Conservation (phyloP, 2,113 vertebrate genomes). For the Leucoraja erinaceus region DNA sequence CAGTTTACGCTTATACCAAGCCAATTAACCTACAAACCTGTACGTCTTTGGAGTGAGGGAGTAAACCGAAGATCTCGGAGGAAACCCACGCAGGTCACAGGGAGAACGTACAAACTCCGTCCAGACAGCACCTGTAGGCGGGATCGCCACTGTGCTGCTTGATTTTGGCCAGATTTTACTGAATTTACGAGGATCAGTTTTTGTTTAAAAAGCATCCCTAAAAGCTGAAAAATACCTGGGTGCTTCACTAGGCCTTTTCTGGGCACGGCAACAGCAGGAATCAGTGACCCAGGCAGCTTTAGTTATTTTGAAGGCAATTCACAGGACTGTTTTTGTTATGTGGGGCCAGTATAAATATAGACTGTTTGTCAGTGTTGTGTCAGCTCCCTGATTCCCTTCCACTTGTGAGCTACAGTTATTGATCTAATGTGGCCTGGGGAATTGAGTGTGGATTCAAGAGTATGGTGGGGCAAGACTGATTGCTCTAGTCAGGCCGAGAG, state of each 20-base stretch:
- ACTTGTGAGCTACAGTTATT: conserved; percentile 24
- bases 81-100: too few species aligned
- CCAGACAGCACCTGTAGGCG: too few species aligned
- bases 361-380: conserved; percentile 33
- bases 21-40: too few species aligned
- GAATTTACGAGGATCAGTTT: not conserved
- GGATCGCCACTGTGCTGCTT: not conserved
- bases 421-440: conserved; percentile 9
- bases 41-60: too few species aligned
- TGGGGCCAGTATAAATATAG: conserved; percentile 27
- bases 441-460: not conserved
- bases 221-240: not conserved
- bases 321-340: not conserved
- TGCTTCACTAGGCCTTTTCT: not conserved
- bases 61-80: too few species aligned
- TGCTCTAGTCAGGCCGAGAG: not conserved
- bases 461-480: conserved; percentile 9
- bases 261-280: not conserved
- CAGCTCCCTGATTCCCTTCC: conserved; percentile 21
- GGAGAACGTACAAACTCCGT: too few species aligned
- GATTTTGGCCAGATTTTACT: not conserved
- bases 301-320: not conserved
- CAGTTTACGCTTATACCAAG: too few species aligned
- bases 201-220: not conserved
- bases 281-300: not conserved